A percentile compares a stretch with the other conserved stretches of the same genome.
phyloP scores from a whole-genome alignment of 2,888 invertebrate species.

The Cataglyphis cursor region DNA sequence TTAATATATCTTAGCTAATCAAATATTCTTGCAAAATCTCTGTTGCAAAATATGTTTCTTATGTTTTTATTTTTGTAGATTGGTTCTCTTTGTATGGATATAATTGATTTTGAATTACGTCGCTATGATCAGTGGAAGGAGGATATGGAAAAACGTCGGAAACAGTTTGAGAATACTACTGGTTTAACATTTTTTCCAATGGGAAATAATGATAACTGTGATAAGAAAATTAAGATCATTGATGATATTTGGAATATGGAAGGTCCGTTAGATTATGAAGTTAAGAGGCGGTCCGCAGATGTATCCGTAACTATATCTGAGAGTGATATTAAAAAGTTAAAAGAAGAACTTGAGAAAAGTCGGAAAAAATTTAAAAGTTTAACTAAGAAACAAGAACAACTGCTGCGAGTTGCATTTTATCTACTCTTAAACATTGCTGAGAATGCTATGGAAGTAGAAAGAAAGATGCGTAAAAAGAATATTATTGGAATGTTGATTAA shows the following conservation, averaged over 20 bases:
- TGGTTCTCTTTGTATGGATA: slow-evolving; percentile 98
- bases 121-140: slow-evolving; percentile 97
- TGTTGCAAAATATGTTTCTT: background rate
- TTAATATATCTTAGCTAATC: background rate
- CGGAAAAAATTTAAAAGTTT: slow-evolving; percentile 92
- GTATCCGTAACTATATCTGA: slow-evolving; percentile 76
- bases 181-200: slow-evolving; percentile 82
- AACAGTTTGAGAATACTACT: slow-evolving; percentile 86
- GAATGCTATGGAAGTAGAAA: slow-evolving; percentile 95
- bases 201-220: slow-evolving; percentile 78
- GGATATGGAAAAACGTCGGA: slow-evolving; percentile 89
- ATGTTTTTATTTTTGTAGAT: slow-evolving; percentile 88
- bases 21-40: background rate
- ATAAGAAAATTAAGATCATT: slow-evolving; percentile 81
- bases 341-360: slow-evolving; percentile 93
- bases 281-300: slow-evolving; percentile 81
- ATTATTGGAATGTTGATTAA: slow-evolving; percentile 95
- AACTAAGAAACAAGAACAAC: slow-evolving; percentile 97
- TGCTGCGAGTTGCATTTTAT: slow-evolving; percentile 96
- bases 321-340: slow-evolving; percentile 86
- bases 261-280: slow-evolving; percentile 83
- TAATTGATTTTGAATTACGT: slow-evolving; percentile 97
- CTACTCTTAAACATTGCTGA: slow-evolving; percentile 98
- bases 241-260: slow-evolving; percentile 85
- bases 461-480: slow-evolving; percentile 98